Evolutionary conservation across 2,888 invertebrate species (phyloP).

Genomic region (Ceramica pisi): DNA sequence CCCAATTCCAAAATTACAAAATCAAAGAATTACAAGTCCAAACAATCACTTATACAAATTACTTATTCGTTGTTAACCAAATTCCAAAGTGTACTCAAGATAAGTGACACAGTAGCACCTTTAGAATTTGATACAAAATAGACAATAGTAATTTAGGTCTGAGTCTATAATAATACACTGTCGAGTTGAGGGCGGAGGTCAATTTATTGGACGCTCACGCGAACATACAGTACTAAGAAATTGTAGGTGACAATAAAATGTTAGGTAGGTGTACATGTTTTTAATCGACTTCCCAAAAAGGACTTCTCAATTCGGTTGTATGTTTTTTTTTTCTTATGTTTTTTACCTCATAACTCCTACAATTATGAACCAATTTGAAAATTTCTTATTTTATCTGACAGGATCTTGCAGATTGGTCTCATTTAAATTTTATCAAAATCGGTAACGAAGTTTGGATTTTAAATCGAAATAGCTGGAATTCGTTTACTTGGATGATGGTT

Average conservation of each 20-base stretch:
- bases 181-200: not conserved
- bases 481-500: too few relatives aligned
- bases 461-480: too few relatives aligned
- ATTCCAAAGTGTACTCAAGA: not conserved
- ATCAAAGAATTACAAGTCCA: not conserved
- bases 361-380: too few relatives aligned
- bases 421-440: too few relatives aligned
- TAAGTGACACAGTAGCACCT: constrained; percentile 13
- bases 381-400: too few relatives aligned
- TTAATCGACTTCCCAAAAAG: too few relatives aligned
- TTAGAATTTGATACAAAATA: constrained; percentile 22
- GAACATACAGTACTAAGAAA: constrained; percentile 15
- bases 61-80: constrained; percentile 16
- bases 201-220: constrained; percentile 36
- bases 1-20: too few relatives aligned
- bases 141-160: constrained; percentile 29
- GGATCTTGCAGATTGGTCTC: too few relatives aligned
- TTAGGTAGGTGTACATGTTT: not conserved
- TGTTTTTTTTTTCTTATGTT: too few relatives aligned
- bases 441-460: too few relatives aligned
- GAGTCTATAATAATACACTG: constrained; percentile 28
- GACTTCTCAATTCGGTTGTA: too few relatives aligned
- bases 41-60: not conserved
- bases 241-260: constrained; percentile 3
- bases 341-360: too few relatives aligned